Conservation (phyloP, 2,888 invertebrate species). For the Mimachlamys varia region DNA sequence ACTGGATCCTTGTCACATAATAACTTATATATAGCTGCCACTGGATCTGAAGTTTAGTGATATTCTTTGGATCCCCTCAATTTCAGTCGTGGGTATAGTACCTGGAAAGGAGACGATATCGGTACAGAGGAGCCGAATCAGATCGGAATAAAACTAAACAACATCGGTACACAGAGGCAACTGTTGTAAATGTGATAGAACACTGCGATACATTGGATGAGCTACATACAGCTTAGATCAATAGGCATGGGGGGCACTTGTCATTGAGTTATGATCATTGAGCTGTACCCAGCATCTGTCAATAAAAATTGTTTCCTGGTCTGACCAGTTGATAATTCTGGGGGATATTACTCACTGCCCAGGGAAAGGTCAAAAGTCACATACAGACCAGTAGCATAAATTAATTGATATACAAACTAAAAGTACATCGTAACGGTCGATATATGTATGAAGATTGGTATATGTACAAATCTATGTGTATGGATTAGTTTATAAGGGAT, state of each 20-base stretch:
- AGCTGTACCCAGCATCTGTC: conserved; percentile 12
- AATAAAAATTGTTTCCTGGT: conserved; percentile 7
- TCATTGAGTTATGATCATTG: conserved; percentile 36
- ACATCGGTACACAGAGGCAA: background rate
- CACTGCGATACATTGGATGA: conserved; percentile 33
- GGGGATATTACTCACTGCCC: background rate
- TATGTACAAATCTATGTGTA: too few relatives aligned
- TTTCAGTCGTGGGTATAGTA: background rate
- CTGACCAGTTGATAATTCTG: background rate
- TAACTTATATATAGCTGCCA: background rate
- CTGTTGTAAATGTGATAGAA: conserved; percentile 23
- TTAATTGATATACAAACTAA: background rate
- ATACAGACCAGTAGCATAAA: background rate
- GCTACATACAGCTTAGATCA: conserved; percentile 32
- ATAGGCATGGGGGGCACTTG: background rate
- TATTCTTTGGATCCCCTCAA: background rate
- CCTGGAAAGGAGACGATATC: background rate
- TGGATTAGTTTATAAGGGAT: background rate
- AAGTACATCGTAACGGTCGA: background rate
- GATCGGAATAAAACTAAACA: background rate
- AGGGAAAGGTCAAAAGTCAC: background rate
- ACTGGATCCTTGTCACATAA: background rate
- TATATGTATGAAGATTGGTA: background rate
- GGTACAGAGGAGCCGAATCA: background rate
- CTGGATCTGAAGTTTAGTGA: background rate